Base-by-base conservation (phyloP, 2,113 vertebrate genomes). In the Sula dactylatra region DNA sequence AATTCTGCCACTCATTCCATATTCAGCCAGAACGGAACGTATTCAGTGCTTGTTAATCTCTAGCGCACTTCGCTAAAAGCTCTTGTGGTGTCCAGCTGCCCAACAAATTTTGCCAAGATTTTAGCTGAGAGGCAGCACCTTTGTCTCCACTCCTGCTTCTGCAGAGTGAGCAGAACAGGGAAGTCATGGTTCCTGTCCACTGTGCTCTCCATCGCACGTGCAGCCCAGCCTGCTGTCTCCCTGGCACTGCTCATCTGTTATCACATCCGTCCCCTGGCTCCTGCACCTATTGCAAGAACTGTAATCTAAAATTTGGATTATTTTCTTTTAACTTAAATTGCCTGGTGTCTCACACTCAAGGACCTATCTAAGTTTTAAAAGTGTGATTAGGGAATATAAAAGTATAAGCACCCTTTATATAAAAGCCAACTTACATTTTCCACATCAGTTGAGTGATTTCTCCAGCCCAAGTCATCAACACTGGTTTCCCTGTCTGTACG, bases 331-430 rank as follows among this genome's bases (percentile, higher is more conserved):
- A 15, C 55, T 54, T 64, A 13, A 26, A 7, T 18, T 72, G 32
- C 38, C 61, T 42, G 13, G 8, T 74, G 1, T 49, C 44, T 92
- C 2, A 0, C 34, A 6, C 73, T 94, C 95, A 97, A 97, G 96
- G 96, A 97, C 94, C 92, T 96, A 87, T 0, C 94, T 89, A 69
- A 95, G 83, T 96, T 96, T 96, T 97, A 91, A 95, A 95, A 91
- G 44, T 72, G 66, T 94, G 86, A 58, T 92, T 58, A 85, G 83
- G 89, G 93, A 95, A 86, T 94, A 54, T 56, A 49, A 84, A 93
- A 94, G 96, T 97, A 97, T 97, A 97, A 97, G 62, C 97, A 97
- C 95, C 65, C 93, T 97, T 97, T 97, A 97, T 95, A 80, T 97
- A 93, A 96, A 95, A 97, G 97, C 96, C 93, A 97, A 38, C 97